Evolutionary conservation across 2,888 invertebrate genomes (phyloP).

Genomic region (Scelioninae gen. 1): DNA sequence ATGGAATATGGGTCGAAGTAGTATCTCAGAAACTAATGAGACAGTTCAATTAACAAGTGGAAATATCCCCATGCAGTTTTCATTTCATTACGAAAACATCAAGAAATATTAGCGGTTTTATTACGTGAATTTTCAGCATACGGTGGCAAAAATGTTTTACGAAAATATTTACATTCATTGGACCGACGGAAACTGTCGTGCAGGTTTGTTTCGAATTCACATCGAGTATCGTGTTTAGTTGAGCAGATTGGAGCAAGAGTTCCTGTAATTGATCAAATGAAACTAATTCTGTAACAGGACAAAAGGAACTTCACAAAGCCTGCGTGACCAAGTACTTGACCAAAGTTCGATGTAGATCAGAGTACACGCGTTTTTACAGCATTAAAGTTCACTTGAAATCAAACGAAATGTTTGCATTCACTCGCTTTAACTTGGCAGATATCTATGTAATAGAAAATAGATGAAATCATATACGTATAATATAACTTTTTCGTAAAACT

Average conservation of each 20-base stretch:
- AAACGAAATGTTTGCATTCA: background rate
- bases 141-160: background rate
- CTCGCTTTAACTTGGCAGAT: background rate
- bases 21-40: slow-evolving; percentile 24
- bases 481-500: no score
- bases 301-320: slow-evolving; percentile 23
- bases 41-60: slow-evolving; percentile 27
- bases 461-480: no score
- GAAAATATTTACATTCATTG: slow-evolving; percentile 6
- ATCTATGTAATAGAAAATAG: no score
- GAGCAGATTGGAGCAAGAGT: background rate
- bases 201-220: slow-evolving; percentile 13
- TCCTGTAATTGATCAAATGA: slow-evolving; percentile 37
- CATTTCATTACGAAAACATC: background rate
- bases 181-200: background rate
- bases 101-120: background rate
- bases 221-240: background rate
- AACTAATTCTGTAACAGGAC: slow-evolving; percentile 26
- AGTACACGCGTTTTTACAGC: background rate
- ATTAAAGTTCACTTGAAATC: no score
- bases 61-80: slow-evolving; percentile 9
- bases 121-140: background rate
- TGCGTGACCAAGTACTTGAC: slow-evolving; percentile 12
- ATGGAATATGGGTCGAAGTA: slow-evolving; percentile 13
- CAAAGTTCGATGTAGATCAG: slow-evolving; percentile 13